A percentile compares a stretch with the other conserved stretches of the same genome.
Evolutionary conservation across 2,113 vertebrate species (phyloP).

Genomic region (Centrocercus urophasianus): DNA sequence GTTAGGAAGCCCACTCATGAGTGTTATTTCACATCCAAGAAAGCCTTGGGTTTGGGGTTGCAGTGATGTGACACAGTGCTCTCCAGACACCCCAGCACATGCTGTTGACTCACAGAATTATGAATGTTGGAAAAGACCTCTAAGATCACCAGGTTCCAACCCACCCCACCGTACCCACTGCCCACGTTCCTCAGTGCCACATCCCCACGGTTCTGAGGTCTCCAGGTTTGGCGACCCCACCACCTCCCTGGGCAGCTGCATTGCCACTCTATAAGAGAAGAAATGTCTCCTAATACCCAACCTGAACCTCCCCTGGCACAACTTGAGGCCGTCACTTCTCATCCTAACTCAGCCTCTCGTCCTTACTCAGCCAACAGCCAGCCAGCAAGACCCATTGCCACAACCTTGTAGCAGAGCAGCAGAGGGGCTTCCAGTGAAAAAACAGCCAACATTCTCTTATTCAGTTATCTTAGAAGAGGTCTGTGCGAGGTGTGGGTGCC

Average conservation of each 20-base stretch:
- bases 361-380: neutral
- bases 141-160: neutral
- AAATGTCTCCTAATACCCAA: neutral
- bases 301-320: neutral
- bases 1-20: neutral
- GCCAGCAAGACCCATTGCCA: neutral
- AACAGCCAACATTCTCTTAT: neutral
- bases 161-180: neutral
- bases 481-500: neutral
- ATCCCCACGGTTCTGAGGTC: too few relatives aligned
- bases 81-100: neutral
- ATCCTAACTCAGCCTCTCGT: neutral
- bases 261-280: neutral
- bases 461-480: neutral
- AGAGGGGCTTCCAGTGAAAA: neutral
- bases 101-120: neutral
- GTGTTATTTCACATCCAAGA: fast-evolving
- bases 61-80: too few relatives aligned
- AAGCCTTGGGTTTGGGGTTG: fast-evolving
- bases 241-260: neutral
- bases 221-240: too few relatives aligned
- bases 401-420: neutral
- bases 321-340: neutral
- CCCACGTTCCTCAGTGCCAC: neutral
- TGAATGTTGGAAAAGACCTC: neutral